Percentiles rank a stretch among this genome's conserved stretches.
Evolutionary conservation across 2,113 vertebrate species (phyloP).

Genomic region (Amblyopsis rosae): DNA sequence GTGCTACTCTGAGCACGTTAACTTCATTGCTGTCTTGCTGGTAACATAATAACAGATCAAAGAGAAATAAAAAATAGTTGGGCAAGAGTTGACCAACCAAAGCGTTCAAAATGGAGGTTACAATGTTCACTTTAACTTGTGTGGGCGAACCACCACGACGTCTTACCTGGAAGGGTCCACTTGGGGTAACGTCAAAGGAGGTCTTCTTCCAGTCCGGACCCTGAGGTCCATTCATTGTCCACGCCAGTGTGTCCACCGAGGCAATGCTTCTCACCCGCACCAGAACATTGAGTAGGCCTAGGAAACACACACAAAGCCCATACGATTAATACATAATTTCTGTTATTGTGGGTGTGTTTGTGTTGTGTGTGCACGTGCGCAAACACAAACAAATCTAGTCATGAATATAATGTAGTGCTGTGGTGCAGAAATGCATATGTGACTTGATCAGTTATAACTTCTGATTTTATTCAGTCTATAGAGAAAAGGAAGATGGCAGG

Average conservation of each 20-base stretch:
- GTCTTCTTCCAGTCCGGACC: constrained; percentile 89
- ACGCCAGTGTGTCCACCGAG: constrained; percentile 83
- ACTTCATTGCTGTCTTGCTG: too few species aligned
- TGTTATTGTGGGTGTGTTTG: too few species aligned
- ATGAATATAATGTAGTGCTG: neutral
- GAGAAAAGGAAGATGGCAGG: neutral
- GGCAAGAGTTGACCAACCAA: too few species aligned
- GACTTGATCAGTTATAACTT: too few species aligned
- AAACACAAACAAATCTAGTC: neutral
- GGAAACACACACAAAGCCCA: constrained; percentile 11
- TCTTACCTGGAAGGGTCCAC: constrained; percentile 92
- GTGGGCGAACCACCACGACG: too few species aligned
- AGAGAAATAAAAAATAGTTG: too few species aligned
- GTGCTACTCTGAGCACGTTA: too few species aligned
- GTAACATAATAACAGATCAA: too few species aligned
- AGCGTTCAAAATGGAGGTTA: too few species aligned
- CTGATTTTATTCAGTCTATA: too few species aligned
- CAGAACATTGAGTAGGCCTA: constrained; percentile 92
- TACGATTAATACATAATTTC: neutral
- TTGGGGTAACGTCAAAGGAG: constrained; percentile 87
- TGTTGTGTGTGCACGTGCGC: neutral
- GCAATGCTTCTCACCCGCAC: constrained; percentile 86
- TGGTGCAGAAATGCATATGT: too few species aligned
- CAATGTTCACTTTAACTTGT: too few species aligned
- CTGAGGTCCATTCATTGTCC: constrained; percentile 87